These are phyloP conservation scores for Fragum whitleyi DNA, from an alignment of 2,888 invertebrate genomes.

Conservation along the genomic window DNA sequence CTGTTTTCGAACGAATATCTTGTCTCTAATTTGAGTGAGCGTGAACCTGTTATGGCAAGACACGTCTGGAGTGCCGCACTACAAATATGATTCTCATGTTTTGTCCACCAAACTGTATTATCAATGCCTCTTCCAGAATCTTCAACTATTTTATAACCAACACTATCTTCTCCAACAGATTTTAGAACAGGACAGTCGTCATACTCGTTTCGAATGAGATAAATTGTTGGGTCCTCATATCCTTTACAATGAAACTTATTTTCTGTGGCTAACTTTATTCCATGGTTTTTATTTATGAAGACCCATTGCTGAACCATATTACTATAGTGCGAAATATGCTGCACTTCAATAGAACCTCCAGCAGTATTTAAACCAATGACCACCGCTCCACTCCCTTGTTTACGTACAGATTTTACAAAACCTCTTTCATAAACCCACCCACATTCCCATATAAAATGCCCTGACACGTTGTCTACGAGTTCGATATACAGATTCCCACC, in stretches of 20 bases:
- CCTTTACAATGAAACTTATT: slow-evolving; percentile 19
- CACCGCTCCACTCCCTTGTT: neutral
- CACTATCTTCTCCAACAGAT: neutral
- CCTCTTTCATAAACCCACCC: neutral
- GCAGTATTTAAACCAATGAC: neutral
- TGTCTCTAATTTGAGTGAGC: neutral
- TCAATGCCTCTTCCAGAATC: slow-evolving; percentile 6
- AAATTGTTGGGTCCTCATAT: neutral
- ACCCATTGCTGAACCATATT: neutral
- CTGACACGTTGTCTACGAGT: neutral
- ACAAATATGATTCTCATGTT: slow-evolving; percentile 9
- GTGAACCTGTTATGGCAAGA: neutral
- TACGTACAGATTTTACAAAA: neutral
- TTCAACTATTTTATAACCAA: neutral
- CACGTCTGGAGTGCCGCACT: neutral
- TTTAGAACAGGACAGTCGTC: slow-evolving; percentile 10
- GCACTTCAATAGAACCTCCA: neutral
- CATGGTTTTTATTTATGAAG: slow-evolving; percentile 2
- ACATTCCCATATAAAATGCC: neutral
- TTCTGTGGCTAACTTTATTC: neutral
- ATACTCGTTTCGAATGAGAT: slow-evolving; percentile 22
- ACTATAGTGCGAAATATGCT: neutral
- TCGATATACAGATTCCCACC: neutral
- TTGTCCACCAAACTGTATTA: slow-evolving; percentile 4
- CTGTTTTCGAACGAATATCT: neutral